Base-by-base conservation (phyloP, 2,797 vertebrate species). In the Pangasius larnaudii region DNA sequence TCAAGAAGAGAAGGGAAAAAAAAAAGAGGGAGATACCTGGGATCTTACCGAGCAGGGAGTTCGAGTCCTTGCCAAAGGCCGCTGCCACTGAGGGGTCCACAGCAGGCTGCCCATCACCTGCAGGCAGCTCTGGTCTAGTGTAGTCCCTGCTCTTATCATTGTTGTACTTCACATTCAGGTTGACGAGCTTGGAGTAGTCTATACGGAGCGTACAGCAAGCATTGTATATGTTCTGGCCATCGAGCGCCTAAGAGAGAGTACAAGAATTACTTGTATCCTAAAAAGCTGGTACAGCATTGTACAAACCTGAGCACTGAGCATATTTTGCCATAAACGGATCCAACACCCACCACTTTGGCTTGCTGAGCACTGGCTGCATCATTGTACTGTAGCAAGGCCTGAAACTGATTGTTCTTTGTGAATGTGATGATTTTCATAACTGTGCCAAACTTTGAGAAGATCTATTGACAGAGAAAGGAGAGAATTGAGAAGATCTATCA, bases 401-500 rank as follows among this genome's bases (percentile, higher is more conserved):
- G 98, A 94, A 99, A 99, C 94, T 99, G 98, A 95, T 99, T 99
- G 95, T 99, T 99, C 96, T 99, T 99, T 91, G 98, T 99, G 93
- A 99, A 99, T 56, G 98, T 99, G 95, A 99, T 99, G 94, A 99
- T 99, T 96, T 99, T 99, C 97, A 99, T 95, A 84, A 99, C 98
- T 88, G 98, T 98, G 93, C 98, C 98, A 94, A 99, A 99, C 93
- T 99, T 99, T 88, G 98, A 99, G 93, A 99, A 99, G 94, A 99
- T 99, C 98, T 99, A 95, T 90, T 90, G 90, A 93, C 86, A 94
- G n/a, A 89, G 89, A 85, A 85, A 90, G 90, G 88, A 81, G 85
- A n/a, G 93, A 88, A 90, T 92, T 89, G 77, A 91, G 61, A 86
- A 87, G 78, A 91, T 90, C 91, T 91, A 87, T 86, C 89, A 90